Evolutionary conservation across 53 echinoderm and acorn worm species (phyloP).

Genomic region (Henricia sp.): DNA sequence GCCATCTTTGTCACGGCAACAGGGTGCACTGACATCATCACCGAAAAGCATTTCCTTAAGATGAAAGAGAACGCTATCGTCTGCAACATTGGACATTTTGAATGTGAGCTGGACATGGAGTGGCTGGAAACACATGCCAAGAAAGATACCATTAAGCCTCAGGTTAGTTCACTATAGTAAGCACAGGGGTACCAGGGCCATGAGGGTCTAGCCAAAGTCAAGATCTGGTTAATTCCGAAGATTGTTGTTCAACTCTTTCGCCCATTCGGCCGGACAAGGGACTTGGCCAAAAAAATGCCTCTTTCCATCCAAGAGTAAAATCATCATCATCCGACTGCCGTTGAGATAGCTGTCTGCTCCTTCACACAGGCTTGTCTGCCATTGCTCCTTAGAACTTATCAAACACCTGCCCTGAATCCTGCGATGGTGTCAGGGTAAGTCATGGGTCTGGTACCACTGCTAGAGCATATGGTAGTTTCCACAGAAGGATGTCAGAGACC

Average conservation of each 20-base stretch:
- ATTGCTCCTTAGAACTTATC: no score
- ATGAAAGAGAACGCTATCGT: slow-evolving; percentile 95
- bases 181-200: no score
- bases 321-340: not conserved
- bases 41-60: slow-evolving; percentile 69
- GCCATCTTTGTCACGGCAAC: slow-evolving; percentile 95
- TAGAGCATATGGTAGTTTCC: slow-evolving; percentile 28
- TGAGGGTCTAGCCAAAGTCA: no score
- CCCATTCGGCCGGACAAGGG: no score
- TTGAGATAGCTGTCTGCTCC: slow-evolving; percentile 2
- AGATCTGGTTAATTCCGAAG: no score
- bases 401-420: not conserved
- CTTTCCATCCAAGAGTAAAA: no score
- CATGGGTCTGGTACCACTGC: not conserved
- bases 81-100: slow-evolving; percentile 99
- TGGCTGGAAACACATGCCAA: slow-evolving; percentile 80
- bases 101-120: slow-evolving; percentile 91
- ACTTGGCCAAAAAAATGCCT: no score
- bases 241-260: no score
- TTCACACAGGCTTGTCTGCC: not conserved
- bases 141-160: slow-evolving; percentile 94
- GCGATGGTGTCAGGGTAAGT: slow-evolving; percentile 2
- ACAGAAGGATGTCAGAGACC: slow-evolving; percentile 16
- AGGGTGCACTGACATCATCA: slow-evolving; percentile 92
- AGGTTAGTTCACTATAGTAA: slow-evolving; percentile 76